These are phyloP conservation scores for Lacerta viridis DNA, from an alignment of 2,797 vertebrate genomes.

Conservation along the genomic window DNA sequence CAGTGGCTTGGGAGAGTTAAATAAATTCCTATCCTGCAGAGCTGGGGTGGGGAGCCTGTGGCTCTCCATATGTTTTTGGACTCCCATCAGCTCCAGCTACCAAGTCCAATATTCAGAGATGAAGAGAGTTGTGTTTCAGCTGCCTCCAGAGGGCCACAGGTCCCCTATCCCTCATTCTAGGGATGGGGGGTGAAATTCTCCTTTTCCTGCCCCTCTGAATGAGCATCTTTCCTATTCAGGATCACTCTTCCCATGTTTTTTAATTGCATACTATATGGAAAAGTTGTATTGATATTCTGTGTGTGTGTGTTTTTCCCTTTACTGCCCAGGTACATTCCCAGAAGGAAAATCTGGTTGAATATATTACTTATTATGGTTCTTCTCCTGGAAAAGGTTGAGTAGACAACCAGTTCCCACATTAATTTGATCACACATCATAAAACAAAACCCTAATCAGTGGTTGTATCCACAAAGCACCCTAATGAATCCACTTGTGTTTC, in stretches of 20 bases:
- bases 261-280: neutral
- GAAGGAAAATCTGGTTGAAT: neutral
- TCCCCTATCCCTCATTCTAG: too few relatives aligned
- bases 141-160: too few relatives aligned
- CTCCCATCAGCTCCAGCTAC: too few relatives aligned
- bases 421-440: too few relatives aligned
- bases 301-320: neutral
- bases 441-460: neutral
- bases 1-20: too few relatives aligned
- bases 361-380: neutral
- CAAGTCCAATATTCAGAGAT: too few relatives aligned
- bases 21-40: neutral
- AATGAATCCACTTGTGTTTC: neutral
- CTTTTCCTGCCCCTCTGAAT: neutral
- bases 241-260: neutral
- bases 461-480: neutral
- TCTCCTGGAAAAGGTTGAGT: neutral
- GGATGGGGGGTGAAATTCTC: too few relatives aligned
- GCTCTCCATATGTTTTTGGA: too few relatives aligned
- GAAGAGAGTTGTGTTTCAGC: too few relatives aligned
- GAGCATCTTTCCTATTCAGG: neutral
- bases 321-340: neutral
- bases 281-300: neutral
- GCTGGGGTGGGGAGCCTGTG: too few relatives aligned
- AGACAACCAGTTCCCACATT: neutral